Evolutionary conservation across 2,888 invertebrate genomes (phyloP).

Genomic region (Crocallis elinguaria): DNA sequence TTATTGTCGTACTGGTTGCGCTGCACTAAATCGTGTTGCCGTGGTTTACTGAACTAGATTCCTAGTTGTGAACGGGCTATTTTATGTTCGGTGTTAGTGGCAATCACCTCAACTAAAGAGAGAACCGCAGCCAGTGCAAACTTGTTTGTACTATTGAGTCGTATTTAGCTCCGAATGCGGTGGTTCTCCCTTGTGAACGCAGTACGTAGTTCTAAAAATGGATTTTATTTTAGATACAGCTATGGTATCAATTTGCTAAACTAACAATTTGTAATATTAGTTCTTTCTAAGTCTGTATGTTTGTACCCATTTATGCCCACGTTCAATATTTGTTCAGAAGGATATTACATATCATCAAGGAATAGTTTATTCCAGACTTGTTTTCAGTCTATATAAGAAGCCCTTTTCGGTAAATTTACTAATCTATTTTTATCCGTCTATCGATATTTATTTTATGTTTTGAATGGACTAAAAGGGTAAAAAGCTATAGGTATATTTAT

Average conservation of each 20-base stretch:
- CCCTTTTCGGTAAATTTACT: too few relatives aligned
- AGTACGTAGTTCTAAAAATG: slow-evolving; percentile 2
- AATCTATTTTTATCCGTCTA: too few relatives aligned
- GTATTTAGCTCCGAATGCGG: slow-evolving; percentile 10
- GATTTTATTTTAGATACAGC: slow-evolving; percentile 6
- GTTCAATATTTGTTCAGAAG: too few relatives aligned
- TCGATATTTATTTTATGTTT: too few relatives aligned
- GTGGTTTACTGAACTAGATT: slow-evolving; percentile 28
- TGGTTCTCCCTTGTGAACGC: neutral
- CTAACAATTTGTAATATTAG: neutral
- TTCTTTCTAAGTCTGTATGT: neutral
- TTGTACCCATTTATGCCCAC: too few relatives aligned
- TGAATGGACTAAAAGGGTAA: neutral
- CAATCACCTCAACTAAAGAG: slow-evolving; percentile 28
- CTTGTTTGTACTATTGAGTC: slow-evolving; percentile 23
- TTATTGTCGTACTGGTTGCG: slow-evolving; percentile 12
- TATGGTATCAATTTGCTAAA: neutral
- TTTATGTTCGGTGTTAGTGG: slow-evolving; percentile 25
- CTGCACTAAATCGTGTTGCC: slow-evolving; percentile 20
- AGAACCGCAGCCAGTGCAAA: slow-evolving; percentile 18
- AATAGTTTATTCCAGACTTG: too few relatives aligned
- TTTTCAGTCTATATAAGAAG: too few relatives aligned
- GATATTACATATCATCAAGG: too few relatives aligned
- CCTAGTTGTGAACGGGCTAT: slow-evolving; percentile 24
- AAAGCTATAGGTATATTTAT: neutral